Conservation (phyloP, 2,888 invertebrate genomes). For the Dorcus parallelipipedus region DNA sequence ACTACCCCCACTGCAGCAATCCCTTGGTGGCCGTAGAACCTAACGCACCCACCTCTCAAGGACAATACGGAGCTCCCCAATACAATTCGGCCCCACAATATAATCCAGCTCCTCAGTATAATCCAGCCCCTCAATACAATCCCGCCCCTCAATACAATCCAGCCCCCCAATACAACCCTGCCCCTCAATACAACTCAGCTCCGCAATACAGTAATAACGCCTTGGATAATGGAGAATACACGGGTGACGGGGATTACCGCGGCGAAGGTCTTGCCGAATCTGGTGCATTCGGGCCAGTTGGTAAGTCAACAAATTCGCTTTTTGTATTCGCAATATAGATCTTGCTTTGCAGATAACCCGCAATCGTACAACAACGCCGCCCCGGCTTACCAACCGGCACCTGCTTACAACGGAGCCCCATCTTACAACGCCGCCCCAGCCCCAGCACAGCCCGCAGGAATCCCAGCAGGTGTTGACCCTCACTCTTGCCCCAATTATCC, state of each 20-base stretch:
- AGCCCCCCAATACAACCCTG: slow-evolving; percentile 23
- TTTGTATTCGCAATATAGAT: not conserved
- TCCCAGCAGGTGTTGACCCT: slow-evolving; percentile 47
- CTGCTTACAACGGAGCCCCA: slow-evolving; percentile 25
- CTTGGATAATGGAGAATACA: slow-evolving; percentile 42
- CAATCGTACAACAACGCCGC: slow-evolving; percentile 14
- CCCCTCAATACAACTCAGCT: slow-evolving; percentile 21
- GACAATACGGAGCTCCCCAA: slow-evolving; percentile 6
- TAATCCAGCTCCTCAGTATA: slow-evolving; percentile 24
- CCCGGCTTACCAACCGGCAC: slow-evolving; percentile 10
- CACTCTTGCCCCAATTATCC: slow-evolving; percentile 47
- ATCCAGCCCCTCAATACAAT: slow-evolving; percentile 28
- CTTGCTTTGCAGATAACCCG: slow-evolving; percentile 8
- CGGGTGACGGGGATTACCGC: slow-evolving; percentile 47
- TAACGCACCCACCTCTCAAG: slow-evolving; percentile 31
- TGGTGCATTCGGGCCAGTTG: slow-evolving; percentile 34
- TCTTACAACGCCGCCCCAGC: not conserved
- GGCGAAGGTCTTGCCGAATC: slow-evolving; percentile 49
- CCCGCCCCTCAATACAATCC: slow-evolving; percentile 10
- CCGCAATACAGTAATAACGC: slow-evolving; percentile 29
- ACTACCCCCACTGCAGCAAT: slow-evolving; percentile 46
- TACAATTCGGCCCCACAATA: slow-evolving; percentile 25
- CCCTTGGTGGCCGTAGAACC: slow-evolving; percentile 45
- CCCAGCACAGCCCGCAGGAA: slow-evolving; percentile 28
- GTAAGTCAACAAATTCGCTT: not conserved